These are phyloP conservation scores for Forbesichthys agassizii DNA, from an alignment of 2,113 vertebrate genomes.

Conservation along the genomic window DNA sequence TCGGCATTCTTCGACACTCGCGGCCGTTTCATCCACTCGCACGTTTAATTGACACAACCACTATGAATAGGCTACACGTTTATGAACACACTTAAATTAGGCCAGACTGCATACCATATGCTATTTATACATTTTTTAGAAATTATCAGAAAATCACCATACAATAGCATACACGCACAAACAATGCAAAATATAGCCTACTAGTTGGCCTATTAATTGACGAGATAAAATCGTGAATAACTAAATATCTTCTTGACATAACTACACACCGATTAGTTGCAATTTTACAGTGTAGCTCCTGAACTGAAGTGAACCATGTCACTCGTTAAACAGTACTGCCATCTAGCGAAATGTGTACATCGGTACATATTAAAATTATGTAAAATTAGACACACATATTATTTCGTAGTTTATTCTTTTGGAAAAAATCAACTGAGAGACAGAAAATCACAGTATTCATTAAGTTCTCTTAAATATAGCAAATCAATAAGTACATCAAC, in stretches of 20 bases:
- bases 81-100: background rate
- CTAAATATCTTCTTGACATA: too few species aligned
- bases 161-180: too few species aligned
- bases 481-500: constrained; percentile 35
- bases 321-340: constrained; percentile 50
- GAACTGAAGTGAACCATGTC: background rate
- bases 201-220: too few species aligned
- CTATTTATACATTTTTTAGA: too few species aligned
- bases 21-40: background rate
- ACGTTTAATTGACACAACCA: too few species aligned
- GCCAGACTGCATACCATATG: too few species aligned
- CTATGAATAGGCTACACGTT: background rate
- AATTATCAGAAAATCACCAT: too few species aligned
- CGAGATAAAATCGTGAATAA: too few species aligned
- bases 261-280: too few species aligned
- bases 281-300: too few species aligned
- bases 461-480: constrained; percentile 40
- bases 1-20: constrained; percentile 54
- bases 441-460: constrained; percentile 39
- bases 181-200: too few species aligned
- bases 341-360: constrained; percentile 43
- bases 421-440: constrained; percentile 22
- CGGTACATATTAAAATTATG: constrained; percentile 19
- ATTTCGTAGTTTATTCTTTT: constrained; percentile 42
- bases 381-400: background rate